These are phyloP conservation scores for Nycticebus coucang DNA, from an alignment of 2,113 vertebrate species.

Conservation along the genomic window DNA sequence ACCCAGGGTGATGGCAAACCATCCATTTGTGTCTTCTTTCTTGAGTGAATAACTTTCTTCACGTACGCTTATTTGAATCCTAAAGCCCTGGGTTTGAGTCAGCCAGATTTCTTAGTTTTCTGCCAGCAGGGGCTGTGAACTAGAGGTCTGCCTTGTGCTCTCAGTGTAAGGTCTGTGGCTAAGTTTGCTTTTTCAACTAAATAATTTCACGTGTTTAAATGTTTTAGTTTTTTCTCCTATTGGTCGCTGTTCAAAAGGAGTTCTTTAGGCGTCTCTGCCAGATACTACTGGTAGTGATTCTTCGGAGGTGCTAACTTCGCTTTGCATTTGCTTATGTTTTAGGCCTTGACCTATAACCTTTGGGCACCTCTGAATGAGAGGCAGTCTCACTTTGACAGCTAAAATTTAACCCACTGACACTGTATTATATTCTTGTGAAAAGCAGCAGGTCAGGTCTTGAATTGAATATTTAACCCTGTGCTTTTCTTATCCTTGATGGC, in stretches of 20 bases:
- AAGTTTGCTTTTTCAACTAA: neutral
- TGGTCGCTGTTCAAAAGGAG: slow-evolving; percentile 22
- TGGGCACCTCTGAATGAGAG: neutral
- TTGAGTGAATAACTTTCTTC: slow-evolving; percentile 17
- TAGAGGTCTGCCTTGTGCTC: neutral
- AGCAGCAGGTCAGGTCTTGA: neutral
- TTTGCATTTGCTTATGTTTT: neutral
- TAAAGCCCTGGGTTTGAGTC: neutral
- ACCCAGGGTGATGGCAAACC: neutral
- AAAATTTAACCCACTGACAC: neutral
- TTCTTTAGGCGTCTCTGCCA: neutral
- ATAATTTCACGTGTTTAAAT: neutral
- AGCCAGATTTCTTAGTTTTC: neutral
- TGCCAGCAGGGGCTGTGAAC: neutral
- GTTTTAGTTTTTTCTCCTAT: neutral
- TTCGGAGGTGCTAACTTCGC: neutral
- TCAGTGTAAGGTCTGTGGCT: neutral
- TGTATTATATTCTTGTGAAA: neutral
- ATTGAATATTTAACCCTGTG: neutral
- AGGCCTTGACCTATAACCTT: neutral
- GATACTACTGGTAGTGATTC: neutral
- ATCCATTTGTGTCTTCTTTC: neutral
- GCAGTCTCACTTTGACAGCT: neutral
- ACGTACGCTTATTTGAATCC: neutral
- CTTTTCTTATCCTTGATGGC: neutral